Evolutionary conservation across 2,888 invertebrate species (phyloP).

Genomic region (Smittia sp.): DNA sequence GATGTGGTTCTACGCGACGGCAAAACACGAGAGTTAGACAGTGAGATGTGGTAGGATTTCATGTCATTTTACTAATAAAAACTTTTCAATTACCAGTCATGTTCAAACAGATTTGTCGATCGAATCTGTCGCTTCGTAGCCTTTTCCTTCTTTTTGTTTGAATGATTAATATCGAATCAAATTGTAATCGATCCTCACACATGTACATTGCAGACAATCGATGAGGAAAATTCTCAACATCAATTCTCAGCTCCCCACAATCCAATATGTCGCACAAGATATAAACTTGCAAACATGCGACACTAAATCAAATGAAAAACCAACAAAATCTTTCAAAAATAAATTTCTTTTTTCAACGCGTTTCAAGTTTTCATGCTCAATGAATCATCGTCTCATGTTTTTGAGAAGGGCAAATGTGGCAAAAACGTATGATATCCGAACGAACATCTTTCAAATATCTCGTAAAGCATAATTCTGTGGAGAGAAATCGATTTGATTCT

Average conservation of each 20-base stretch:
- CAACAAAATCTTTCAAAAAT: conserved; percentile 11
- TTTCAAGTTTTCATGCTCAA: background rate
- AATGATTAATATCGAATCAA: no score
- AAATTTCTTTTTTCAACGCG: background rate
- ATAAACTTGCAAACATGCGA: conserved; percentile 23
- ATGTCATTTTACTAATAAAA: background rate
- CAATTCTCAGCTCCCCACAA: background rate
- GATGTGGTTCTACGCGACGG: background rate
- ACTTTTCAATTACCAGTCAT: no score
- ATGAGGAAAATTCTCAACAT: background rate
- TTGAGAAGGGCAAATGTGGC: background rate
- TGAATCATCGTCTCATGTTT: background rate
- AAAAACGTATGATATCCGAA: background rate
- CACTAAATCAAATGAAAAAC: conserved; percentile 28
- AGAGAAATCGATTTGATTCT: background rate
- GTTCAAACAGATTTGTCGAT: no score
- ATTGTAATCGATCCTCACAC: background rate
- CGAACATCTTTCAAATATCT: background rate
- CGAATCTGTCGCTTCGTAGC: no score
- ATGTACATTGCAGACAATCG: background rate
- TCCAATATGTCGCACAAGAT: conserved; percentile 14
- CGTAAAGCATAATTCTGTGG: background rate
- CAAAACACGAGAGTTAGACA: background rate
- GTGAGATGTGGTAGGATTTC: background rate
- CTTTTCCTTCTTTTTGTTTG: no score